Evolutionary conservation across 2,797 vertebrate genomes (phyloP).

Genomic region (Diglossa cyanea): DNA sequence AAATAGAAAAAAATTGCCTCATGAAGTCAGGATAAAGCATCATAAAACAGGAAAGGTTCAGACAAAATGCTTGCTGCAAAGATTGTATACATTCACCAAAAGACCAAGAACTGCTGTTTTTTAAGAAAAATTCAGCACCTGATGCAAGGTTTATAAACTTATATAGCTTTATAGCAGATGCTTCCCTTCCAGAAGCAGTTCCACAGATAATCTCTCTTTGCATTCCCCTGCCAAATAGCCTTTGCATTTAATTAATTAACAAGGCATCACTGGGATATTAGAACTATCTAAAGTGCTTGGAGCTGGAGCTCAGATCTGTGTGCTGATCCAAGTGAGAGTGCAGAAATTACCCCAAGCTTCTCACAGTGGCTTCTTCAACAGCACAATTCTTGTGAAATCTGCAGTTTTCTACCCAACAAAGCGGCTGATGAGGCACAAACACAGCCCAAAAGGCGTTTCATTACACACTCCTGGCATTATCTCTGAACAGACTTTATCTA

Average conservation of each 20-base stretch:
- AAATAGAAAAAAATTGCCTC: neutral
- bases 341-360: neutral
- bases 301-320: neutral
- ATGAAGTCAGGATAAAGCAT: neutral
- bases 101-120: neutral
- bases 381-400: neutral
- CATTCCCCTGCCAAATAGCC: neutral
- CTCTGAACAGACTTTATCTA: neutral
- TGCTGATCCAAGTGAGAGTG: neutral
- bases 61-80: neutral
- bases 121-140: neutral
- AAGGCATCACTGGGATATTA: neutral
- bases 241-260: neutral
- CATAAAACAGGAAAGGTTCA: fast-evolving
- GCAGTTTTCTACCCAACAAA: neutral
- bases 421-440: neutral
- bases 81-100: neutral
- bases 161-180: neutral
- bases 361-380: neutral
- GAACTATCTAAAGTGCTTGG: neutral
- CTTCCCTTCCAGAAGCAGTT: neutral
- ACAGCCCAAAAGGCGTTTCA: neutral
- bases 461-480: neutral
- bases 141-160: neutral
- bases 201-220: neutral